Conservation (phyloP, 2,888 invertebrate genomes). For the Agonopterix subpropinquella region DNA sequence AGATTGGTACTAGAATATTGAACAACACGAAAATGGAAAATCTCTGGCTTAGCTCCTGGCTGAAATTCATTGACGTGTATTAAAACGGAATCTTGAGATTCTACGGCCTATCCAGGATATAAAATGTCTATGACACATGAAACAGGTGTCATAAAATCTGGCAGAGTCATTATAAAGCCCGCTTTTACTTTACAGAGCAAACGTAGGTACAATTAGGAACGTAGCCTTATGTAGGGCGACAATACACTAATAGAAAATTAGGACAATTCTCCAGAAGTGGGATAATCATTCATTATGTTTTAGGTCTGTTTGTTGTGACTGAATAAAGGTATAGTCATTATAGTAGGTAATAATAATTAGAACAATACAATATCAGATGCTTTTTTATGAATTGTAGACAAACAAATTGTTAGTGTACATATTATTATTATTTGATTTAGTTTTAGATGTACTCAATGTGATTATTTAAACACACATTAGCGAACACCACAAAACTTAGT, state of each 20-base stretch:
- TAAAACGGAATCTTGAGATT: too few species aligned
- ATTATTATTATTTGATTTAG: too few species aligned
- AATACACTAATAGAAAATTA: not conserved
- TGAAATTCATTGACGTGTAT: too few species aligned
- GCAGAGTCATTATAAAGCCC: conserved; percentile 19
- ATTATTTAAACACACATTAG: too few species aligned
- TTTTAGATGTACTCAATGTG: too few species aligned
- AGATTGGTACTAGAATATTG: not conserved
- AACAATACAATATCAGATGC: not conserved
- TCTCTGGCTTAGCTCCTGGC: too few species aligned
- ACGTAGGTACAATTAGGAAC: conserved; percentile 6
- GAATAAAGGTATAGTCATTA: not conserved
- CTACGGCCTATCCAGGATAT: not conserved
- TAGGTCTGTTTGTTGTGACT: not conserved
- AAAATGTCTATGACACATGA: conserved; percentile 8
- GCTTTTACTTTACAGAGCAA: conserved; percentile 10
- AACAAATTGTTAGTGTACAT: too few species aligned
- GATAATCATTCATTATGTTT: not conserved
- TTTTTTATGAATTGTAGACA: not conserved
- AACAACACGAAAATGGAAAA: not conserved
- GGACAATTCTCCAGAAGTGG: not conserved
- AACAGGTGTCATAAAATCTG: conserved; percentile 15
- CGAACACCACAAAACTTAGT: too few species aligned
- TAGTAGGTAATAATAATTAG: not conserved
- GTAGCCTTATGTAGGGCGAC: not conserved